Percentiles rank a stretch among this genome's conserved stretches.
Evolutionary conservation across 2,888 invertebrate species (phyloP).

Genomic region (Pseudococcus jackbeardsleyi): DNA sequence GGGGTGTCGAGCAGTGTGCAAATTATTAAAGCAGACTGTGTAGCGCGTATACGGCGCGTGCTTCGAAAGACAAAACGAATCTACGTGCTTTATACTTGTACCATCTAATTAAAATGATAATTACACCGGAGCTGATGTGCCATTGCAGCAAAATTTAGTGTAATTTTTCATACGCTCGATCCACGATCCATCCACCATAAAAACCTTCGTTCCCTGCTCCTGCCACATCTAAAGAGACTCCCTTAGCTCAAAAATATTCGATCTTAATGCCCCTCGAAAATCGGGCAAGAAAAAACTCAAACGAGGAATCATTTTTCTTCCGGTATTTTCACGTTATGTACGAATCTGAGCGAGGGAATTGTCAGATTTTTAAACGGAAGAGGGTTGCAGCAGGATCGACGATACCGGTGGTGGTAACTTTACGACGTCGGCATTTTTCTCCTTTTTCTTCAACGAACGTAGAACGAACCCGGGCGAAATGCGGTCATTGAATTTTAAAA

Average conservation of each 20-base stretch:
- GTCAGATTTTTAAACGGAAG: background rate
- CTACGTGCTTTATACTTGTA: background rate
- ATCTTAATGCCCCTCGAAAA: background rate
- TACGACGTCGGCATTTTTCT: background rate
- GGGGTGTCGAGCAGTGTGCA: background rate
- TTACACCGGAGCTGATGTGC: background rate
- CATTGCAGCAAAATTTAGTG: background rate
- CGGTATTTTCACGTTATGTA: background rate
- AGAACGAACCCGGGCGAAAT: background rate
- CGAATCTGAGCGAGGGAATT: constrained; percentile 13
- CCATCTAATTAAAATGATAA: constrained; percentile 10
- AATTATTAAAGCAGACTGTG: constrained; percentile 10
- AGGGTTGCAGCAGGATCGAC: background rate
- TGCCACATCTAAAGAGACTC: background rate
- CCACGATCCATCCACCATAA: background rate
- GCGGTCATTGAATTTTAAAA: constrained; percentile 40
- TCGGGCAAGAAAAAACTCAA: background rate
- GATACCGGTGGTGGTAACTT: background rate
- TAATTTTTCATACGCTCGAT: background rate
- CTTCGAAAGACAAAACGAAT: constrained; percentile 10
- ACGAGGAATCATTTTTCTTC: constrained; percentile 8
- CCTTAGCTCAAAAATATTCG: background rate
- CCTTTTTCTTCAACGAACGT: constrained; percentile 3
- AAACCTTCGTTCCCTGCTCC: background rate
- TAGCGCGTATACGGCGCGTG: constrained; percentile 10